A percentile compares a stretch with the other conserved stretches of the same genome.
Conservation (phyloP, 2,888 invertebrate species). For the Ptilodon capucinus region DNA sequence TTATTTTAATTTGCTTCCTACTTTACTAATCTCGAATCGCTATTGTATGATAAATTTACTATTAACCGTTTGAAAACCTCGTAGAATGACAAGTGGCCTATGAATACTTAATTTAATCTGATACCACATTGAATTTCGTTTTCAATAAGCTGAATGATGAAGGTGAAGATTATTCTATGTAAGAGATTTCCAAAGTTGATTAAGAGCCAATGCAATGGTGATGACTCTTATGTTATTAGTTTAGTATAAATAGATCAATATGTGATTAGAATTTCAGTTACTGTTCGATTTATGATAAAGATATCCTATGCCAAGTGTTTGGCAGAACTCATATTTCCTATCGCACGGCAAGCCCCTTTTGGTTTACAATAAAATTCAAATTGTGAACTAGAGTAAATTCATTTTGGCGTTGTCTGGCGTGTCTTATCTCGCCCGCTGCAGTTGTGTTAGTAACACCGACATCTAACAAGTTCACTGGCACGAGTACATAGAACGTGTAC, state of each 20-base stretch:
- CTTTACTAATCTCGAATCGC: conserved; percentile 22
- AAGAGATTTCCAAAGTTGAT: too few relatives aligned
- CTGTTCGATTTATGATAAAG: neutral
- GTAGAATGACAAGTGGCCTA: neutral
- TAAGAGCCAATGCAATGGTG: too few relatives aligned
- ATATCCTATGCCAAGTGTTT: neutral
- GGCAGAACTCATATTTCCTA: neutral
- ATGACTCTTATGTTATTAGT: too few relatives aligned
- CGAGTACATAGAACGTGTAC: conserved; percentile 42
- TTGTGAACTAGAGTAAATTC: conserved; percentile 27
- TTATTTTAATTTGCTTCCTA: neutral
- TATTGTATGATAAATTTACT: conserved; percentile 22
- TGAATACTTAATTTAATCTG: neutral
- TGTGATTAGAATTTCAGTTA: too few relatives aligned
- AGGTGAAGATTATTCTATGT: too few relatives aligned
- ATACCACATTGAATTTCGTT: too few relatives aligned
- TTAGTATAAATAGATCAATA: too few relatives aligned
- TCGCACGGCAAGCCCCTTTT: conserved; percentile 5
- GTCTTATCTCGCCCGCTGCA: conserved; percentile 56
- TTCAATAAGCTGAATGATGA: too few relatives aligned
- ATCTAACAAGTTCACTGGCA: conserved; percentile 67
- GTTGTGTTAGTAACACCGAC: conserved; percentile 54
- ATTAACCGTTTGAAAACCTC: neutral
- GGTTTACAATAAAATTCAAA: conserved; percentile 26
- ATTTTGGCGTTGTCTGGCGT: conserved; percentile 35